Evolutionary conservation across 2,113 vertebrate genomes (phyloP).

Genomic region (Ictalurus furcatus): DNA sequence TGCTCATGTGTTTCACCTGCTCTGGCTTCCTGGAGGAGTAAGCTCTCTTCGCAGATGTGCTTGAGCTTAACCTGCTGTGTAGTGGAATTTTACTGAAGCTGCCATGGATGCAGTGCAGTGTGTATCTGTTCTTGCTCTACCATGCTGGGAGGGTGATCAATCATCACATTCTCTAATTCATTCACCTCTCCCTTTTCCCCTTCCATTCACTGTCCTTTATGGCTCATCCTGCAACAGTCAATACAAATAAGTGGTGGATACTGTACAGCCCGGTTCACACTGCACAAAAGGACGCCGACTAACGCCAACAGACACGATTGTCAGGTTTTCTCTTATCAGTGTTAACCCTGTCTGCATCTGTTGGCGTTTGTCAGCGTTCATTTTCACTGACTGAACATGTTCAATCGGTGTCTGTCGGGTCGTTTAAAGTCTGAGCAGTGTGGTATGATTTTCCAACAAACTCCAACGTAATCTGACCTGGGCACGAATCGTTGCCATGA

Average conservation of each 20-base stretch:
- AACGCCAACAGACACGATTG: too few species aligned
- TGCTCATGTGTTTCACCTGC: not conserved
- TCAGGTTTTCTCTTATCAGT: too few species aligned
- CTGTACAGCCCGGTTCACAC: not conserved
- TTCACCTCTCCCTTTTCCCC: not conserved
- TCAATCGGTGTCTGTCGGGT: too few species aligned
- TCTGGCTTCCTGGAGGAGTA: not conserved
- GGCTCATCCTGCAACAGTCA: not conserved
- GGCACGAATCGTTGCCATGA: too few species aligned
- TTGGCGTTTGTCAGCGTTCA: too few species aligned
- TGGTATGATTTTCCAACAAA: too few species aligned
- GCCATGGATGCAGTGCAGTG: not conserved
- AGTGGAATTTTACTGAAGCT: slow-evolving; percentile 7
- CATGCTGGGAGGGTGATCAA: not conserved
- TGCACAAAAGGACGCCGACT: too few species aligned
- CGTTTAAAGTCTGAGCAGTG: too few species aligned
- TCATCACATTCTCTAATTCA: not conserved
- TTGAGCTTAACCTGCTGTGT: not conserved
- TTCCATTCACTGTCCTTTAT: not conserved
- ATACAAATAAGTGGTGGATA: not conserved
- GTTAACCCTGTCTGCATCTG: too few species aligned
- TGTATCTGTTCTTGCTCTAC: not conserved
- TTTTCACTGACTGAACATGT: too few species aligned
- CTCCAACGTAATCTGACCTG: too few species aligned
- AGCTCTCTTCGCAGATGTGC: not conserved